Evolutionary conservation across 1,140 invertebrate species (phyloP).

Genomic region (Gerris buenoi): DNA sequence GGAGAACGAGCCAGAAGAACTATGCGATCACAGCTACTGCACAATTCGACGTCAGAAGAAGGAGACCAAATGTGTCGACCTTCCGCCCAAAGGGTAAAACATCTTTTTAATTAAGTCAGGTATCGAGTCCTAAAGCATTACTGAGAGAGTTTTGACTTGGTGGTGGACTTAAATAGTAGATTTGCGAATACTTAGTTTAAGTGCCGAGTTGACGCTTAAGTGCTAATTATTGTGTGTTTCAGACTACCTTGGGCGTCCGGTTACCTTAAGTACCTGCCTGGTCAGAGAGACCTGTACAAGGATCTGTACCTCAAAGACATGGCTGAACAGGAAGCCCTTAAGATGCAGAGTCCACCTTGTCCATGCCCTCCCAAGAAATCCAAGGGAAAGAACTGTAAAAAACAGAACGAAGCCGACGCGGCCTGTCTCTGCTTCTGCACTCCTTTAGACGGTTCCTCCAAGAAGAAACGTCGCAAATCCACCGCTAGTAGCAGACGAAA

Average conservation of each 20-base stretch:
- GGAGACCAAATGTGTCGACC: neutral
- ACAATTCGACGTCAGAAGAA: neutral
- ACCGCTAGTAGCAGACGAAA: neutral
- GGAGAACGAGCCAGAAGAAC: no score
- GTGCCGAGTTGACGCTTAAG: neutral
- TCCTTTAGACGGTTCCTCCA: neutral
- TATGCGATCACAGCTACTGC: neutral
- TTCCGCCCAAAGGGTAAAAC: neutral
- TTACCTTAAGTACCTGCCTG: neutral
- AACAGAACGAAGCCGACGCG: neutral
- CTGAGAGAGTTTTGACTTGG: neutral
- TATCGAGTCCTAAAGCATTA: neutral
- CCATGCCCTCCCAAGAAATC: neutral
- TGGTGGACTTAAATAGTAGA: neutral
- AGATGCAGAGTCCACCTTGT: neutral
- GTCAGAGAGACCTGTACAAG: neutral
- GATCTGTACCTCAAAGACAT: neutral
- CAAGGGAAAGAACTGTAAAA: neutral
- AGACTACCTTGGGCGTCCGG: neutral
- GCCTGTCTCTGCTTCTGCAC: neutral
- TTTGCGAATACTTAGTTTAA: neutral
- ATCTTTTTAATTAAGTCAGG: neutral
- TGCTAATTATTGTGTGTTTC: neutral
- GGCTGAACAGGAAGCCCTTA: neutral
- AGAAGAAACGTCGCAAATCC: neutral